phyloP scores from a whole-genome alignment of 1,140 invertebrate genomes.

The Pomacea maculata region DNA sequence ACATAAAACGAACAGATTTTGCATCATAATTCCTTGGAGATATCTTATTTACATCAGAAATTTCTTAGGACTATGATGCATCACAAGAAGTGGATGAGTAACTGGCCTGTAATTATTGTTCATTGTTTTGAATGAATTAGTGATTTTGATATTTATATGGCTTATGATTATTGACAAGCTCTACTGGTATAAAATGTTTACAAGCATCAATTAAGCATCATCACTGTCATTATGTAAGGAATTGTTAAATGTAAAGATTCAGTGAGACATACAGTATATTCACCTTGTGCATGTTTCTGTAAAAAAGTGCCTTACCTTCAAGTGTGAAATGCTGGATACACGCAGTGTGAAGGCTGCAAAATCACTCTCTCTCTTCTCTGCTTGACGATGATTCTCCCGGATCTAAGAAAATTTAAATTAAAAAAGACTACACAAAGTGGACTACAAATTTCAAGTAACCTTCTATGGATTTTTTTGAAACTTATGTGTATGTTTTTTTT shows the following conservation, averaged over 20 bases:
- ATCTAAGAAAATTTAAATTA: conserved; percentile 46
- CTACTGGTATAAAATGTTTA: not conserved
- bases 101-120: too few relatives aligned
- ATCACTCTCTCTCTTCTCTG: conserved; percentile 59
- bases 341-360: conserved; percentile 60
- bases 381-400: conserved; percentile 63
- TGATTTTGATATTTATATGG: not conserved
- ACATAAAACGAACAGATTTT: too few relatives aligned
- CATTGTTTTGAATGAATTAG: not conserved
- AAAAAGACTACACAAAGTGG: too few relatives aligned
- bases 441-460: too few relatives aligned
- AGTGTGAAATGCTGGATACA: conserved; percentile 59
- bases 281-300: not conserved
- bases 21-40: too few relatives aligned
- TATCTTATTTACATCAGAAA: too few relatives aligned
- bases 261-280: not conserved
- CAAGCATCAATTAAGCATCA: too few relatives aligned
- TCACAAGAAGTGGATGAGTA: too few relatives aligned
- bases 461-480: too few relatives aligned
- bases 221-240: not conserved
- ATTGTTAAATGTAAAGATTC: not conserved
- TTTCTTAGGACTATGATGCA: too few relatives aligned
- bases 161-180: not conserved
- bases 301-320: conserved; percentile 48
- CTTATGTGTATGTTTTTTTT: too few relatives aligned